These are phyloP conservation scores for Albula goreensis DNA, from an alignment of 2,113 vertebrate genomes.

Conservation along the genomic window DNA sequence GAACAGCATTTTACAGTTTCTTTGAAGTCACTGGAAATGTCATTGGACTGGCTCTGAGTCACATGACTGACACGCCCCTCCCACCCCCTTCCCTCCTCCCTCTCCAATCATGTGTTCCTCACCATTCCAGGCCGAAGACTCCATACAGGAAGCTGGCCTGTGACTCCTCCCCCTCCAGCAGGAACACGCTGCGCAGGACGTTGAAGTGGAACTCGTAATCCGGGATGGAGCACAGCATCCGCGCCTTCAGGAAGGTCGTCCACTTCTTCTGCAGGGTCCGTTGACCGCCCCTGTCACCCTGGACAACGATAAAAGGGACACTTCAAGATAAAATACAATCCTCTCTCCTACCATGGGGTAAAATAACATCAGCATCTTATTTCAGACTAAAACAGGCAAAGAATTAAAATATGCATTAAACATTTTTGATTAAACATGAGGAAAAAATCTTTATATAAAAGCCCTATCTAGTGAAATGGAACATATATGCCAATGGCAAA, in stretches of 20 bases:
- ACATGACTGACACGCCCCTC: not conserved
- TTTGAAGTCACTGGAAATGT: too few relatives aligned
- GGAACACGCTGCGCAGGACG: conserved; percentile 78
- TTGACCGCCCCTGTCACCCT: conserved; percentile 89
- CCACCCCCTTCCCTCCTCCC: conserved; percentile 46
- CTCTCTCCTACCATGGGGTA: too few relatives aligned
- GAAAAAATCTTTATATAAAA: too few relatives aligned
- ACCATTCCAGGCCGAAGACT: conserved; percentile 90
- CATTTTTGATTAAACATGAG: too few relatives aligned
- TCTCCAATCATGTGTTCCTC: conserved; percentile 46
- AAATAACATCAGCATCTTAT: too few relatives aligned
- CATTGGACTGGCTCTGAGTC: too few relatives aligned
- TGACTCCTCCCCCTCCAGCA: conserved; percentile 67
- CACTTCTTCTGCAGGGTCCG: conserved; percentile 95
- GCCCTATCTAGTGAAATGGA: too few relatives aligned
- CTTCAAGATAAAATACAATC: too few relatives aligned
- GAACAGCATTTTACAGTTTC: too few relatives aligned
- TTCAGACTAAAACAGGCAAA: too few relatives aligned
- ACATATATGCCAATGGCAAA: too few relatives aligned
- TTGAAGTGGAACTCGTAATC: conserved; percentile 85
- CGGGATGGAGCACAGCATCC: conserved; percentile 88
- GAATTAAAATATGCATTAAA: too few relatives aligned
- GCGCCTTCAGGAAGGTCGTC: conserved; percentile 92
- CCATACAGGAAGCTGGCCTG: conserved; percentile 83
- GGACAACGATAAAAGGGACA: not conserved